Evolutionary conservation across 2,888 invertebrate species (phyloP).

Genomic region (Pocota personata): DNA sequence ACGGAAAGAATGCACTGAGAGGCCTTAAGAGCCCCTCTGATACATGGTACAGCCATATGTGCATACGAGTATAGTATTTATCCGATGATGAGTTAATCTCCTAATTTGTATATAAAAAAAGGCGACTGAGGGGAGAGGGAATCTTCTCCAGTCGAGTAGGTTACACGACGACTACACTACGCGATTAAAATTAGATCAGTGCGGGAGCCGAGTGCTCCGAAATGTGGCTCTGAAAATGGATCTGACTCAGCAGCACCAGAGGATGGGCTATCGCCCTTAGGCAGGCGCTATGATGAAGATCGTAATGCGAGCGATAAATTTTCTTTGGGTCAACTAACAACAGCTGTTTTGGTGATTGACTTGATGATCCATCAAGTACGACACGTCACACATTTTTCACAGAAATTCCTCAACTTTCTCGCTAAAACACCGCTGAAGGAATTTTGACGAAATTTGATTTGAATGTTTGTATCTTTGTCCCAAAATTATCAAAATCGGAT

Average conservation of each 20-base stretch:
- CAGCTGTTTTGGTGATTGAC: not conserved
- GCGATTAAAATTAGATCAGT: conserved; percentile 7
- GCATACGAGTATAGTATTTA: no score
- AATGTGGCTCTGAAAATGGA: not conserved
- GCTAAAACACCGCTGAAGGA: no score
- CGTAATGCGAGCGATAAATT: not conserved
- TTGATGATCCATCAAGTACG: not conserved
- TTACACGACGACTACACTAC: not conserved
- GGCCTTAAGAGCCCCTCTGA: conserved; percentile 8
- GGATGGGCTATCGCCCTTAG: not conserved
- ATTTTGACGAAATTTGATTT: no score
- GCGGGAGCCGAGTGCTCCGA: not conserved
- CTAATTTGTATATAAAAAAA: not conserved
- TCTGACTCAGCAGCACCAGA: not conserved
- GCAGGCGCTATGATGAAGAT: not conserved
- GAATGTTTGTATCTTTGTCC: no score
- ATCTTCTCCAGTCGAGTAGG: not conserved
- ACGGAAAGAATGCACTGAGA: not conserved
- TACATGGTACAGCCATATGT: no score
- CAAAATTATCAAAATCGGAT: no score
- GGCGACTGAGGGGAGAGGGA: not conserved
- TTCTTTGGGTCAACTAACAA: conserved; percentile 10
- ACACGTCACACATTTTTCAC: no score
- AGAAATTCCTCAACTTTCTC: no score
- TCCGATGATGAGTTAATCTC: conserved; percentile 11